Base-by-base conservation (phyloP, 2,797 vertebrate genomes). In the Chaetodon trifasciatus region DNA sequence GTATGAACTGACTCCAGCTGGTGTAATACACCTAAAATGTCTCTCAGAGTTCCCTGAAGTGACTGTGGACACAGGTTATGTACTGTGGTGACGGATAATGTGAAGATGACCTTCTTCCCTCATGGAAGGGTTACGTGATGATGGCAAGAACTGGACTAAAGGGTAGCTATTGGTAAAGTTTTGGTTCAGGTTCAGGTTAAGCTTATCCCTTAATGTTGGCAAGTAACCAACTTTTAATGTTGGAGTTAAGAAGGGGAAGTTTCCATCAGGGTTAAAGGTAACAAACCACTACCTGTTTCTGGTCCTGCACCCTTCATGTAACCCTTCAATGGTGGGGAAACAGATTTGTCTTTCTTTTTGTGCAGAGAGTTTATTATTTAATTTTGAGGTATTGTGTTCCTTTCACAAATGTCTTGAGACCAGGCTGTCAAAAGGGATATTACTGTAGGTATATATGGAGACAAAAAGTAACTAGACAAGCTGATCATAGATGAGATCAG, bases 401-500 rank as follows among this genome's bases (percentile, higher is more conserved):
- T 84, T 82, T 81, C 42, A 82, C 66, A 81, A 50, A 79, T 71
- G 63, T 82, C n/a, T 63, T 77, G 67, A 88, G 84, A 78, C 70
- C 64, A 81, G 75, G 72, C 67, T 79, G 69, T 88, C 53, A 66
- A 89, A 93, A 93, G 90, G 91, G 91, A 92, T 92, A 85, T 91
- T 91, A 86, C 67, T 78, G 70, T 92, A 91, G 86, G 79, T 91
- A 75, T 88, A 82, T 86, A 86, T 44, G 49, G 86, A 74, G 66
- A 87, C 49, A 63, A 76, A 65, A 58, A 62, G 57, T 70, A 61
- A 85, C 28, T 55, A 64, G 65, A 86, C n/a, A 5, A 79, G 79
- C 77, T 70, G 72, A 87, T 89, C 84, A 66, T 50, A 63, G 69
- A 61, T 64, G 73, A 68, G 64, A 73, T 64, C 83, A 73, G 83